These are phyloP conservation scores for Diaperis boleti DNA, from an alignment of 2,888 invertebrate species.

Conservation along the genomic window DNA sequence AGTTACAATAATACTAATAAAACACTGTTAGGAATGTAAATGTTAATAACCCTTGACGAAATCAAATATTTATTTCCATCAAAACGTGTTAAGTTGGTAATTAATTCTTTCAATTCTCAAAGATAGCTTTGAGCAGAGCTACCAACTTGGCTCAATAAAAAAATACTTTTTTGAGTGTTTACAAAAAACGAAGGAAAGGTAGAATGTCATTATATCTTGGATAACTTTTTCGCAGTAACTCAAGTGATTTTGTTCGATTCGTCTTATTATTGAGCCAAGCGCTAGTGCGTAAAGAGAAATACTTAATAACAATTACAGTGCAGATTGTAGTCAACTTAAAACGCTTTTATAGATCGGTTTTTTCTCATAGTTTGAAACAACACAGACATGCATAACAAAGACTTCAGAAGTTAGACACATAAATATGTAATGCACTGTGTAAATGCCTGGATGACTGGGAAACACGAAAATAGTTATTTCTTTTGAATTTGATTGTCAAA, in stretches of 20 bases:
- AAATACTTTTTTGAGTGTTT: too few species aligned
- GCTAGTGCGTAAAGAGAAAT: slow-evolving; percentile 2
- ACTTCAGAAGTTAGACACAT: not conserved
- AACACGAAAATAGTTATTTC: too few species aligned
- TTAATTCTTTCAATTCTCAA: slow-evolving; percentile 13
- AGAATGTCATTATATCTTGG: too few species aligned
- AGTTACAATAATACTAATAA: slow-evolving; percentile 6
- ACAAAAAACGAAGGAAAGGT: too few species aligned
- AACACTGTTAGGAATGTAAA: slow-evolving; percentile 15
- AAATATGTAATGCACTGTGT: too few species aligned
- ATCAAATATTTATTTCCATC: slow-evolving; percentile 4
- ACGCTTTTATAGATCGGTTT: slow-evolving; percentile 16
- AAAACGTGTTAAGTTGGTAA: slow-evolving; percentile 11
- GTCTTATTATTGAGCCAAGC: not conserved
- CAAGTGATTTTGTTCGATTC: too few species aligned
- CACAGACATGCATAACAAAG: not conserved
- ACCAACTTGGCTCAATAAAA: not conserved
- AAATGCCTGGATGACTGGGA: not conserved
- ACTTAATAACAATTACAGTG: slow-evolving; percentile 14
- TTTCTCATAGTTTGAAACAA: slow-evolving; percentile 1
- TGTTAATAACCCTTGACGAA: slow-evolving; percentile 2
- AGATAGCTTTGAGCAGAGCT: too few species aligned
- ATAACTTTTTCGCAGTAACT: too few species aligned
- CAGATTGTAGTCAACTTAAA: slow-evolving; percentile 1
- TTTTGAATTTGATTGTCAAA: too few species aligned